phyloP scores from a whole-genome alignment of 2,113 vertebrate species.

The Cnemophilus loriae region DNA sequence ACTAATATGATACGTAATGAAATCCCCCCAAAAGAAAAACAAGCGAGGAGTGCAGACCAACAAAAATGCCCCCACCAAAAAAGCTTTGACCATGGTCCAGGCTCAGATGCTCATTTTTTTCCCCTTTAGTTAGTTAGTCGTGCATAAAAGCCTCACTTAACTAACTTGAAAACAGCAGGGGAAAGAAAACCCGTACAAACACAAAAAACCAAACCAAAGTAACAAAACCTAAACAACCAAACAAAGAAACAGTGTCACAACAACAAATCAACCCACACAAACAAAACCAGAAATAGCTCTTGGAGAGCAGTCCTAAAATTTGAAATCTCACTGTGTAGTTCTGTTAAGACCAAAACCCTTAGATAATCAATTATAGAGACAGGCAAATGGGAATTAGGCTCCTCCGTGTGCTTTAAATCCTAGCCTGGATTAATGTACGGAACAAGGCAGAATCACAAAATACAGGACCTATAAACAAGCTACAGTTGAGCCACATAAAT shows the following conservation, averaged over 20 bases:
- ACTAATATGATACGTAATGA: background rate
- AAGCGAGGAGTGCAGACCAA: background rate
- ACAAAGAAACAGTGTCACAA: background rate
- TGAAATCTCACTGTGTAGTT: background rate
- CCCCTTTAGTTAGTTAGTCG: background rate
- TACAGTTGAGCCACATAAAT: background rate
- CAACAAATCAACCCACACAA: background rate
- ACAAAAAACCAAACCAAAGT: background rate
- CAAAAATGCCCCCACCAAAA: background rate
- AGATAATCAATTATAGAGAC: background rate
- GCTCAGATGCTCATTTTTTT: background rate
- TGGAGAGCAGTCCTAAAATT: background rate
- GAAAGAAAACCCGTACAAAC: background rate
- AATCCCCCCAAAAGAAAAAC: background rate
- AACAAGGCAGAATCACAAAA: background rate
- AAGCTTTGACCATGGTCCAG: background rate
- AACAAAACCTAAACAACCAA: background rate
- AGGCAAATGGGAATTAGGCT: background rate
- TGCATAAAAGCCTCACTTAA: background rate
- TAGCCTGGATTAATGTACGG: background rate
- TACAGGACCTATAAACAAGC: background rate
- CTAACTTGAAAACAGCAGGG: background rate
- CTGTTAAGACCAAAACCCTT: background rate
- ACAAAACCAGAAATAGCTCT: background rate
- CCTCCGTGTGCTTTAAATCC: accelerated